A percentile compares a stretch with the other conserved stretches of the same genome.
Conservation (phyloP, 2,797 vertebrate species). For the Neosalanx taihuensis region DNA sequence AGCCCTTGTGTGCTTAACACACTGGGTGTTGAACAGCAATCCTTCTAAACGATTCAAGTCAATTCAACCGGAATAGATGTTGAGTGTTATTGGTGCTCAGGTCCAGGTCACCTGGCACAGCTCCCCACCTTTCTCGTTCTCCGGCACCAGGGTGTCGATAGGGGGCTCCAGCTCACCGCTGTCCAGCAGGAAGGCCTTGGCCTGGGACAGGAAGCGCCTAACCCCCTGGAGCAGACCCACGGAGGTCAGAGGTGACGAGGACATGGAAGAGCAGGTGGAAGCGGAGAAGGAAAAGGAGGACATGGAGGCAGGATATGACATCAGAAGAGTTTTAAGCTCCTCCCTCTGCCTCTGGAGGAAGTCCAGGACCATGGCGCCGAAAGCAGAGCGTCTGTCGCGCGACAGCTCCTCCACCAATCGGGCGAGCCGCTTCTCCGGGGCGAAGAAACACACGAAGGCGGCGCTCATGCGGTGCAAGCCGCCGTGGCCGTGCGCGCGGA, state of each 20-base stretch:
- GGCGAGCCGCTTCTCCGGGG: slow-evolving; percentile 80
- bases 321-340: slow-evolving; percentile 51
- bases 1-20: not conserved
- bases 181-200: slow-evolving; percentile 73
- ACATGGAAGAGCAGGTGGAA: slow-evolving; percentile 30
- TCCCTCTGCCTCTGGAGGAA: slow-evolving; percentile 74
- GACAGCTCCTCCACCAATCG: slow-evolving; percentile 74
- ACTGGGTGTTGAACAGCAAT: too few relatives aligned
- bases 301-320: slow-evolving; percentile 6
- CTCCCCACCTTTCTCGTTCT: slow-evolving; percentile 78
- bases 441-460: slow-evolving; percentile 84
- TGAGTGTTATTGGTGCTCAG: not conserved
- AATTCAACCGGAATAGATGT: not conserved
- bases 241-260: slow-evolving; percentile 31
- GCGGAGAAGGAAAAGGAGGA: slow-evolving; percentile 23
- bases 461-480: slow-evolving; percentile 82
- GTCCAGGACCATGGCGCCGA: slow-evolving; percentile 81
- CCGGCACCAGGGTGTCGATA: slow-evolving; percentile 79
- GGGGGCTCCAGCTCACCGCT: slow-evolving; percentile 80
- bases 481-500: slow-evolving; percentile 60
- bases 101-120: not conserved
- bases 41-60: not conserved
- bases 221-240: slow-evolving; percentile 76
- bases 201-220: slow-evolving; percentile 79
- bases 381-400: slow-evolving; percentile 73